phyloP scores from a whole-genome alignment of 2,888 invertebrate species.

The Polymixis flavicincta region DNA sequence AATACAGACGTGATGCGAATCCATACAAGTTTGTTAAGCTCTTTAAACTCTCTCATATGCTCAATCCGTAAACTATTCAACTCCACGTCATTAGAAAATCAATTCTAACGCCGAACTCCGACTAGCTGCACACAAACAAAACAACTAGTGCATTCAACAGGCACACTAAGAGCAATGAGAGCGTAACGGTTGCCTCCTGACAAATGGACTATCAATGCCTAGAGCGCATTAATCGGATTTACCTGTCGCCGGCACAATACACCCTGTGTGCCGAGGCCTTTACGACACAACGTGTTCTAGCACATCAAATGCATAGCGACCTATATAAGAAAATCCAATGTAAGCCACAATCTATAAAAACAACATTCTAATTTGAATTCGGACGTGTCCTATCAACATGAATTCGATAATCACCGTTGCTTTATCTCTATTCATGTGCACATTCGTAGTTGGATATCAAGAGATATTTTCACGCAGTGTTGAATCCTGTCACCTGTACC shows the following conservation, averaged over 20 bases:
- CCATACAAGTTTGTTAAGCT: conserved; percentile 5
- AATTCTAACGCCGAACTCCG: conserved; percentile 30
- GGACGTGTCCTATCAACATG: conserved; percentile 14
- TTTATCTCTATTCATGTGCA: conserved; percentile 8
- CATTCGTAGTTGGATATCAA: conserved; percentile 24
- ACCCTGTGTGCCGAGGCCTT: conserved; percentile 7
- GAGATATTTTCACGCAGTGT: conserved; percentile 35
- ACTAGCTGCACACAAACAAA: conserved; percentile 5
- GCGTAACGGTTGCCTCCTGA: conserved; percentile 27
- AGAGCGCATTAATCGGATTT: conserved; percentile 34
- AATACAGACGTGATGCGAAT: neutral
- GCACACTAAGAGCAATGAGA: conserved; percentile 34
- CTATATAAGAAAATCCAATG: conserved; percentile 14
- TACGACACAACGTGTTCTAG: conserved; percentile 1
- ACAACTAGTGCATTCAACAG: conserved; percentile 46
- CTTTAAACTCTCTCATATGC: conserved; percentile 11
- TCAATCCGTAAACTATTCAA: conserved; percentile 11
- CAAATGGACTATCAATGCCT: conserved; percentile 23
- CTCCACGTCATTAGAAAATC: conserved; percentile 29
- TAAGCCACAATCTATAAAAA: neutral
- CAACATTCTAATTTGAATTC: neutral
- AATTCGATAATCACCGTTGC: conserved; percentile 11
- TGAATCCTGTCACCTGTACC: conserved; percentile 21
- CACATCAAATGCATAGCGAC: neutral
- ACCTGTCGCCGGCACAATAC: conserved; percentile 22